phyloP scores from a whole-genome alignment of 2,888 invertebrate genomes.

The Microplitis deprimator region DNA sequence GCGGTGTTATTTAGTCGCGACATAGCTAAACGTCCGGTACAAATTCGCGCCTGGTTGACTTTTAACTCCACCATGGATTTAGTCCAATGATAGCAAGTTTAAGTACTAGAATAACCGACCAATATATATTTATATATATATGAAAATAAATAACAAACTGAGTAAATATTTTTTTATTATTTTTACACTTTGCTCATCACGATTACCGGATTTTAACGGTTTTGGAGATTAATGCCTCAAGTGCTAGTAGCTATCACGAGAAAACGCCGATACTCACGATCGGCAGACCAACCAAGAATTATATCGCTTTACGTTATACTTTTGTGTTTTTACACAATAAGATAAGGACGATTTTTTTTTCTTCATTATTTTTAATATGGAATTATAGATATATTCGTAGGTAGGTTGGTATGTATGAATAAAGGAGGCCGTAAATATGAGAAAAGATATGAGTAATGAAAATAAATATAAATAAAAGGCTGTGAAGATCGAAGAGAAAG shows the following conservation, averaged over 20 bases:
- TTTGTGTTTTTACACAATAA: constrained; percentile 42
- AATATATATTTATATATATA: too few relatives aligned
- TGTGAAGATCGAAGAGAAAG: constrained; percentile 25
- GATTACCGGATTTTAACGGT: constrained; percentile 39
- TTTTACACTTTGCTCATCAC: constrained; percentile 23
- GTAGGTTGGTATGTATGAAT: background rate
- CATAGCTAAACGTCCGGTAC: constrained; percentile 29
- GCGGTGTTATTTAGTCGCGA: constrained; percentile 24
- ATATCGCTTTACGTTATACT: constrained; percentile 63
- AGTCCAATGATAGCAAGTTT: constrained; percentile 5
- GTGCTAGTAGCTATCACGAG: constrained; percentile 41
- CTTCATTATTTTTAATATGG: background rate
- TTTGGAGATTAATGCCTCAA: constrained; percentile 34
- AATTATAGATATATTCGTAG: constrained; percentile 16
- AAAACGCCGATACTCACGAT: constrained; percentile 36
- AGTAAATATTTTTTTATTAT: background rate
- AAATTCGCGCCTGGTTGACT: constrained; percentile 23
- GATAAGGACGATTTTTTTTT: background rate
- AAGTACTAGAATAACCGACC: background rate
- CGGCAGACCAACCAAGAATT: constrained; percentile 19
- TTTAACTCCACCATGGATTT: constrained; percentile 1
- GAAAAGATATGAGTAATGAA: constrained; percentile 19
- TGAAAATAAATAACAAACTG: too few relatives aligned
- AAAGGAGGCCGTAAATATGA: constrained; percentile 31
- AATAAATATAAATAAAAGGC: constrained; percentile 15